Evolutionary conservation across 2,113 vertebrate species (phyloP).

Genomic region (Zeus faber): DNA sequence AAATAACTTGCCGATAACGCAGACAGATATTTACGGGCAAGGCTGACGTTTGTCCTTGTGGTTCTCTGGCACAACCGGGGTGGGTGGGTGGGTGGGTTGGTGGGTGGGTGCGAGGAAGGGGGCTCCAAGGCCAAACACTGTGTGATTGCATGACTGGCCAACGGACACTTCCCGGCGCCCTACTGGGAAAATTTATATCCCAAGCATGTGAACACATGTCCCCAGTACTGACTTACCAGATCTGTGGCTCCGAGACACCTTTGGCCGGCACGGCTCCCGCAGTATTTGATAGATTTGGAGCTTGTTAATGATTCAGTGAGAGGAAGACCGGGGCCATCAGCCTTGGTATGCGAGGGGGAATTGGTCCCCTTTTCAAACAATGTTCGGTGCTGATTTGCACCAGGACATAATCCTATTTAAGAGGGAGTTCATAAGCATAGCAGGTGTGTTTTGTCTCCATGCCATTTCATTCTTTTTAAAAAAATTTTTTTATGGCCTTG

Average conservation of each 20-base stretch:
- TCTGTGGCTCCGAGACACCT: constrained; percentile 1
- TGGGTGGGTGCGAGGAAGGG: too few species aligned
- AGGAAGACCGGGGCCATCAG: too few species aligned
- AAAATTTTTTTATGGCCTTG: too few species aligned
- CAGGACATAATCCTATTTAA: too few species aligned
- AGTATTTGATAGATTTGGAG: constrained; percentile 16
- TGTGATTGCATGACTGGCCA: constrained; percentile 44
- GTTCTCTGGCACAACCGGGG: too few species aligned
- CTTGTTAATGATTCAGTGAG: constrained; percentile 19
- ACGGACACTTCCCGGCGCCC: constrained; percentile 24
- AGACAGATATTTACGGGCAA: neutral
- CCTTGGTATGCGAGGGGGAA: too few species aligned
- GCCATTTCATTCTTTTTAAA: too few species aligned
- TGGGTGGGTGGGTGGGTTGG: too few species aligned
- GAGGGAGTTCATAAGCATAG: too few species aligned
- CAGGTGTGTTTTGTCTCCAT: too few species aligned
- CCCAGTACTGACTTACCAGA: constrained; percentile 18
- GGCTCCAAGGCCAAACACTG: neutral
- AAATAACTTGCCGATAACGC: constrained; percentile 35
- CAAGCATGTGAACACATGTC: constrained; percentile 33
- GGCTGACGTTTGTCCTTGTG: neutral
- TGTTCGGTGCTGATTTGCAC: too few species aligned
- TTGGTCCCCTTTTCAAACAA: too few species aligned
- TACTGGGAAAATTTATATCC: constrained; percentile 49
- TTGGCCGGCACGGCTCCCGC: constrained; percentile 12